These are phyloP conservation scores for Lordiphosa andalusiaca DNA, from an alignment of 2,888 invertebrate species.

Conservation along the genomic window DNA sequence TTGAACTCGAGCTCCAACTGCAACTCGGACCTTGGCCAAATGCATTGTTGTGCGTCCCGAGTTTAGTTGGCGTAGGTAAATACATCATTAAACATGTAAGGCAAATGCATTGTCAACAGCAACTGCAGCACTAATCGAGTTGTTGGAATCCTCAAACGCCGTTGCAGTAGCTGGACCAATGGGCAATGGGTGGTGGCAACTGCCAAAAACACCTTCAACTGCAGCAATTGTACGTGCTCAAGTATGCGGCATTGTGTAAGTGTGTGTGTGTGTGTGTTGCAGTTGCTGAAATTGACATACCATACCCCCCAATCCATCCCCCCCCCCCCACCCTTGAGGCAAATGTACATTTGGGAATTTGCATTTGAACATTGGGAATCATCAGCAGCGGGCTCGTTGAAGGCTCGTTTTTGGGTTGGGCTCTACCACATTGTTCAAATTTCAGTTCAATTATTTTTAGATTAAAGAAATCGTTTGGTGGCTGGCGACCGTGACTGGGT, in stretches of 20 bases:
- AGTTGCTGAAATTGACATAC: constrained; percentile 52
- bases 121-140: constrained; percentile 53
- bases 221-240: constrained; percentile 60
- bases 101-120: constrained; percentile 68
- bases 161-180: constrained; percentile 5
- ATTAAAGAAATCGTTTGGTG: too few species aligned
- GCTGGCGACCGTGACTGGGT: too few species aligned
- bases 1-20: constrained; percentile 5
- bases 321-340: constrained; percentile 39
- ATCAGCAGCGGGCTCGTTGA: constrained; percentile 10
- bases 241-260: constrained; percentile 46
- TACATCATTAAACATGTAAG: constrained; percentile 73
- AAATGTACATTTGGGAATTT: constrained; percentile 58
- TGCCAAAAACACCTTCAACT: constrained; percentile 24
- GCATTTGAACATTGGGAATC: constrained; percentile 46
- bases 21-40: constrained; percentile 10
- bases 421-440: not conserved
- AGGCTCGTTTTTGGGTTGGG: not conserved
- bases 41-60: constrained; percentile 19
- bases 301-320: constrained; percentile 14
- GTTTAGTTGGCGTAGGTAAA: constrained; percentile 71
- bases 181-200: constrained; percentile 19
- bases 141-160: constrained; percentile 6
- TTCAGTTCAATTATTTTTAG: too few species aligned
- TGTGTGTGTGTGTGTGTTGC: constrained; percentile 13